phyloP scores from a whole-genome alignment of 35 echinoderm and acorn worm species.

The Diadema setosum region DNA sequence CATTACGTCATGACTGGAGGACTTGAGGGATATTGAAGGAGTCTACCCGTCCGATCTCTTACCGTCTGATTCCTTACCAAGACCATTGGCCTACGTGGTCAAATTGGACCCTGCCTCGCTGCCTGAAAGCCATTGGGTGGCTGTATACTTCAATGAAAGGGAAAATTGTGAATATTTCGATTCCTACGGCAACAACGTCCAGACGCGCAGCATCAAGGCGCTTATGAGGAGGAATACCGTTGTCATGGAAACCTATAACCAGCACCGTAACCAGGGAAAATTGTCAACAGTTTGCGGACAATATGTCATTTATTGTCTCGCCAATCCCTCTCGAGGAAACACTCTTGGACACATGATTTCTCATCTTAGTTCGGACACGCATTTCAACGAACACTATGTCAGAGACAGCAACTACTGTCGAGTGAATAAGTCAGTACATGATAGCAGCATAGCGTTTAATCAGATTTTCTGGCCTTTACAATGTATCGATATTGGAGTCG shows the following conservation, averaged over 20 bases:
- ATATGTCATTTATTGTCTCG: background rate
- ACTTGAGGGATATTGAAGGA: background rate
- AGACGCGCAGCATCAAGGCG: no score
- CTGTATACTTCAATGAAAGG: no score
- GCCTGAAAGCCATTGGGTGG: no score
- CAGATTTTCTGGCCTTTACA: no score
- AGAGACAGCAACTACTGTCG: background rate
- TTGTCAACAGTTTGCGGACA: constrained; percentile 1
- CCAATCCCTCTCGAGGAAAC: background rate
- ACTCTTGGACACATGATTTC: background rate
- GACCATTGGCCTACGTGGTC: no score
- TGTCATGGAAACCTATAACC: background rate
- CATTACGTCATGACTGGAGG: background rate
- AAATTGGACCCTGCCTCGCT: no score
- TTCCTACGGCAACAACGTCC: no score
- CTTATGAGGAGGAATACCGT: no score
- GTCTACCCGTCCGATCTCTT: background rate
- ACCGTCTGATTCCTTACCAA: no score
- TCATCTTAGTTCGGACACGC: background rate
- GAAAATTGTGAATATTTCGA: no score
- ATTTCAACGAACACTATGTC: background rate
- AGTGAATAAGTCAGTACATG: background rate
- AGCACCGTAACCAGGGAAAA: background rate
- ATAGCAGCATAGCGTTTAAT: no score
- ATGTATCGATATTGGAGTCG: no score